These are phyloP conservation scores for Chelonus insularis DNA, from an alignment of 1,140 invertebrate genomes.

Conservation along the genomic window DNA sequence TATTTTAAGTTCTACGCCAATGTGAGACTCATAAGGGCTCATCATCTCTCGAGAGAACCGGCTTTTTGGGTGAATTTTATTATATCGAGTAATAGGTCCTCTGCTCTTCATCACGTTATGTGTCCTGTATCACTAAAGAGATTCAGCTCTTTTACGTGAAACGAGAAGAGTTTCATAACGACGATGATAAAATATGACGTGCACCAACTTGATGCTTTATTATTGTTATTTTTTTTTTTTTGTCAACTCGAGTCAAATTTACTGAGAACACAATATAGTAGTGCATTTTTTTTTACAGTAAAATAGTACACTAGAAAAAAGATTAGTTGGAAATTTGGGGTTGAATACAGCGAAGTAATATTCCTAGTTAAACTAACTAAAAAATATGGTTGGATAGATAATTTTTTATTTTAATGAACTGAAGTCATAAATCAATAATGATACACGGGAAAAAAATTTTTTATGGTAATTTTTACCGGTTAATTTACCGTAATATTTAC, in stretches of 20 bases:
- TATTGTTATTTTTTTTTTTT: neutral
- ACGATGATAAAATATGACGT: constrained; percentile 46
- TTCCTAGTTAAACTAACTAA: too few relatives aligned
- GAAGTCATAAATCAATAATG: too few relatives aligned
- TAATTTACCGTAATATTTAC: too few relatives aligned
- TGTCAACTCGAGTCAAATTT: neutral
- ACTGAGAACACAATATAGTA: neutral
- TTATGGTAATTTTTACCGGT: too few relatives aligned
- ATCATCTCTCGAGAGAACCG: constrained; percentile 29
- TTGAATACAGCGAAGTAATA: too few relatives aligned
- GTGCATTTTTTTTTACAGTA: neutral
- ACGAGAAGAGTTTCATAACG: constrained; percentile 30
- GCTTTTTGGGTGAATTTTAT: constrained; percentile 45
- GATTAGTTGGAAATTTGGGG: too few relatives aligned
- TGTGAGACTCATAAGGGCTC: constrained; percentile 23
- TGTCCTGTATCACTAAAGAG: constrained; percentile 40
- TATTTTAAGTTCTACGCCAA: constrained; percentile 26
- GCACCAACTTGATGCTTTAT: constrained; percentile 21
- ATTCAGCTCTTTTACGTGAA: constrained; percentile 12
- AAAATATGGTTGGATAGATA: too few relatives aligned
- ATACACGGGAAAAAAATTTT: too few relatives aligned
- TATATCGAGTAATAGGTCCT: constrained; percentile 43
- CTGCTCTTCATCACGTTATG: constrained; percentile 37
- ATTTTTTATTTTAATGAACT: too few relatives aligned
- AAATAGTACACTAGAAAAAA: too few relatives aligned